These are phyloP conservation scores for Cheilinus undulatus DNA, from an alignment of 2,113 vertebrate species.

Conservation along the genomic window DNA sequence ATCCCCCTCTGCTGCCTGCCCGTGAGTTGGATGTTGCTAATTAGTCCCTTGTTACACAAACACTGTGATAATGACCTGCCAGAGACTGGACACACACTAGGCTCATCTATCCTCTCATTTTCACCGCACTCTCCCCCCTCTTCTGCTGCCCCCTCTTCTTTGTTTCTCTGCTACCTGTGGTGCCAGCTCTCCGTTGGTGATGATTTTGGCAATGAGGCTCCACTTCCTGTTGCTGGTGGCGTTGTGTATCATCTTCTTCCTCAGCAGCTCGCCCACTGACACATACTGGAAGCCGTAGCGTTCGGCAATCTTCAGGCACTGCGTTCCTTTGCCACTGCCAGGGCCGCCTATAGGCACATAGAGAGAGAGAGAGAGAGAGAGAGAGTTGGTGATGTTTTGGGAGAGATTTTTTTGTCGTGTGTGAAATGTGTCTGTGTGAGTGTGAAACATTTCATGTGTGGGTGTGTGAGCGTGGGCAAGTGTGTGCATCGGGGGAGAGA, in stretches of 20 bases:
- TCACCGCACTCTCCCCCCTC: not conserved
- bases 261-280: conserved; percentile 94
- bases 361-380: conserved; percentile 17
- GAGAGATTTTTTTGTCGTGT: conserved; percentile 11
- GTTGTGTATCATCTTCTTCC: conserved; percentile 97
- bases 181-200: conserved; percentile 97
- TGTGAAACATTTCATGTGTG: conserved; percentile 66
- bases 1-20: conserved; percentile 24
- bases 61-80: conserved; percentile 48
- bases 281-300: conserved; percentile 96
- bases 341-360: conserved; percentile 88
- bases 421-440: conserved; percentile 35
- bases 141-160: not conserved
- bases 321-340: conserved; percentile 97
- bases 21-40: conserved; percentile 52
- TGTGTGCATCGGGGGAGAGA: conserved; percentile 34
- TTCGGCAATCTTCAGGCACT: conserved; percentile 97
- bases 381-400: conserved; percentile 51
- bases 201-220: conserved; percentile 99
- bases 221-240: conserved; percentile 98
- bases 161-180: conserved; percentile 89
- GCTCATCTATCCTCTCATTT: conserved; percentile 10
- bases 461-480: conserved; percentile 56
- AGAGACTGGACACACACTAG: conserved; percentile 42
- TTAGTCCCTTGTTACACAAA: conserved; percentile 51